phyloP scores from a whole-genome alignment of 2,113 vertebrate genomes.

The Pao palembangensis region DNA sequence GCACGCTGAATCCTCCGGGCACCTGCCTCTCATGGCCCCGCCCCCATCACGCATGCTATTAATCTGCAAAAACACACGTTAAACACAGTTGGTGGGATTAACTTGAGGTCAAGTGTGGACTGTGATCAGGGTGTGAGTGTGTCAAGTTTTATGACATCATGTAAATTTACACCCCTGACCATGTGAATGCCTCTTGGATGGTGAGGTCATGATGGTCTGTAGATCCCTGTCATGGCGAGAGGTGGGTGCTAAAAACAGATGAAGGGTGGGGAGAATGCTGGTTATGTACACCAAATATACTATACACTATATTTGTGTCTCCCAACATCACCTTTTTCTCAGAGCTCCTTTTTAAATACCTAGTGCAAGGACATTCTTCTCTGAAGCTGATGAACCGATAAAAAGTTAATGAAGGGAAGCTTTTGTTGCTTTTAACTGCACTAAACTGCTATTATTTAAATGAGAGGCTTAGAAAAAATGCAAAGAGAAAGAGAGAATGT shows the following conservation, averaged over 20 bases:
- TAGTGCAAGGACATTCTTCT: conserved; percentile 9
- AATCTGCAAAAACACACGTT: not conserved
- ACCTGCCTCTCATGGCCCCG: not conserved
- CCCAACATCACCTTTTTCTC: conserved; percentile 32
- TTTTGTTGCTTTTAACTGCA: not conserved
- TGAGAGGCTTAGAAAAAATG: conserved; percentile 12
- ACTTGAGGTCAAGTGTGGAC: conserved; percentile 49
- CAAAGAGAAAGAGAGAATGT: not conserved
- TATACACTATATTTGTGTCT: conserved; percentile 45
- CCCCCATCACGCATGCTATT: not conserved
- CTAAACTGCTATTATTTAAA: not conserved
- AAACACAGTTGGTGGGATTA: conserved; percentile 20
- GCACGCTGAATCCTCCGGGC: not conserved
- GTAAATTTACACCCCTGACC: conserved; percentile 62
- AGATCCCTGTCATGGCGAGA: conserved; percentile 50
- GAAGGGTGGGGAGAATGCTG: conserved; percentile 51
- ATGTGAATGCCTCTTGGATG: conserved; percentile 64
- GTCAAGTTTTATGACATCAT: conserved; percentile 68
- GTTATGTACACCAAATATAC: conserved; percentile 52
- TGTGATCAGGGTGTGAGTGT: conserved; percentile 36
- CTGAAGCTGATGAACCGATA: conserved; percentile 1
- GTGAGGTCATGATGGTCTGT: conserved; percentile 71
- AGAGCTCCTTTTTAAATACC: conserved; percentile 8
- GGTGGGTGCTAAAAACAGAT: conserved; percentile 63
- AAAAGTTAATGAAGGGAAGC: too few relatives aligned